Conservation (phyloP, 1,140 invertebrate genomes). For the Melipona quadrifasciata region DNA sequence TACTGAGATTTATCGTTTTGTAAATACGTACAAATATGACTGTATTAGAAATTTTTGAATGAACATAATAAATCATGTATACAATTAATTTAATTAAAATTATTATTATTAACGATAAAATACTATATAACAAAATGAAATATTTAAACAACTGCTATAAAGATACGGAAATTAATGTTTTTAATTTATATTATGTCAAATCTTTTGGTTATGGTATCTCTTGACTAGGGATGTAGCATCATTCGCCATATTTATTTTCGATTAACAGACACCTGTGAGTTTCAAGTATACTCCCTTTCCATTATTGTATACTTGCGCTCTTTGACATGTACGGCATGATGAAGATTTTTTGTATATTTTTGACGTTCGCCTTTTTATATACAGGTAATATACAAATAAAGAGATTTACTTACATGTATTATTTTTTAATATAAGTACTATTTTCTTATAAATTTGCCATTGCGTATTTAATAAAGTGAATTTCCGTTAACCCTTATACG, state of each 20-base stretch:
- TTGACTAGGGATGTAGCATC: conserved; percentile 56
- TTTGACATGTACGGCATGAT: conserved; percentile 68
- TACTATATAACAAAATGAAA: not conserved
- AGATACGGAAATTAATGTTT: not conserved
- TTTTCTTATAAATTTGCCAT: not conserved
- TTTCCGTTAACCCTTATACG: not conserved
- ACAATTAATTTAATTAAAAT: not conserved
- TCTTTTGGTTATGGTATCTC: not conserved
- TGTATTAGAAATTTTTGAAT: conserved; percentile 19
- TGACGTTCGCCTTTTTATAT: conserved; percentile 57
- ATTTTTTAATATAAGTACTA: not conserved
- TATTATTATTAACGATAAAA: not conserved
- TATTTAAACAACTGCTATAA: not conserved
- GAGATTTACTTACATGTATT: conserved; percentile 9
- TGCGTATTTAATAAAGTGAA: not conserved
- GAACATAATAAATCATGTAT: not conserved
- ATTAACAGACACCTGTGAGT: conserved; percentile 59
- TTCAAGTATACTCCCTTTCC: conserved; percentile 32
- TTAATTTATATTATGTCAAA: not conserved
- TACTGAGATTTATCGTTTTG: not conserved
- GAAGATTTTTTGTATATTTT: conserved; percentile 51
- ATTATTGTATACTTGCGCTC: not conserved
- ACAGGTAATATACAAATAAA: conserved; percentile 60
- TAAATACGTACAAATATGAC: not conserved
- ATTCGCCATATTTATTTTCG: conserved; percentile 64